A percentile compares a stretch with the other conserved stretches of the same genome.
Conservation (phyloP, 2,888 invertebrate genomes). For the Anticlea derivata region DNA sequence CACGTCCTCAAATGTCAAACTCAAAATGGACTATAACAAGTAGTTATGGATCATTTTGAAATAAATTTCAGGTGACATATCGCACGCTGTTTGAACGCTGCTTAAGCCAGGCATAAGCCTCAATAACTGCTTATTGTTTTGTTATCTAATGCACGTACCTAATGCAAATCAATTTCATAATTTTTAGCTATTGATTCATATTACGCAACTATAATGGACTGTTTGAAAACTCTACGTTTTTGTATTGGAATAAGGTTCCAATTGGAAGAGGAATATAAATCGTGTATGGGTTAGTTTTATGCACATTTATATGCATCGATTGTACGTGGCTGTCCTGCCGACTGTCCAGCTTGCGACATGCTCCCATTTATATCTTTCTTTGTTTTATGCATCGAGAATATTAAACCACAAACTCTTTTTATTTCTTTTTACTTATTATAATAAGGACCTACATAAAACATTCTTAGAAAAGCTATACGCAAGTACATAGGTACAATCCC, state of each 20-base stretch:
- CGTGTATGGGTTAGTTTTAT: slow-evolving; percentile 4
- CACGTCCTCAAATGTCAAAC: no score
- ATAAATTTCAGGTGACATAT: no score
- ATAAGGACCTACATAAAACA: no score
- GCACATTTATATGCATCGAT: slow-evolving; percentile 48
- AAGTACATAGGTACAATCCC: no score
- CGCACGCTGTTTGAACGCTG: no score
- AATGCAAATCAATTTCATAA: slow-evolving; percentile 20
- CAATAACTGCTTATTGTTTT: neutral
- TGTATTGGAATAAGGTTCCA: slow-evolving; percentile 7
- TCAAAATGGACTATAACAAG: no score
- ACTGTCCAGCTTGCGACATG: slow-evolving; percentile 47
- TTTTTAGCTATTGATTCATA: slow-evolving; percentile 3
- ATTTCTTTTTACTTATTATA: no score
- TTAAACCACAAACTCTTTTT: slow-evolving; percentile 14
- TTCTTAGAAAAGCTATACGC: no score
- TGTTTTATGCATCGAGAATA: slow-evolving; percentile 33
- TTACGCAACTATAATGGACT: neutral
- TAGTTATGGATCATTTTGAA: no score
- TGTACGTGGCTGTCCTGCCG: slow-evolving; percentile 32
- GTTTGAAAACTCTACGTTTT: neutral
- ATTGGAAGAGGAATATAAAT: slow-evolving; percentile 1
- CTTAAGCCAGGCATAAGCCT: no score
- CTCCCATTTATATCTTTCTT: slow-evolving; percentile 37
- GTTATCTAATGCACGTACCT: slow-evolving; percentile 15